Base-by-base conservation (phyloP, 92 coral and sea anemone species). In the Virgularia gustaviana region DNA sequence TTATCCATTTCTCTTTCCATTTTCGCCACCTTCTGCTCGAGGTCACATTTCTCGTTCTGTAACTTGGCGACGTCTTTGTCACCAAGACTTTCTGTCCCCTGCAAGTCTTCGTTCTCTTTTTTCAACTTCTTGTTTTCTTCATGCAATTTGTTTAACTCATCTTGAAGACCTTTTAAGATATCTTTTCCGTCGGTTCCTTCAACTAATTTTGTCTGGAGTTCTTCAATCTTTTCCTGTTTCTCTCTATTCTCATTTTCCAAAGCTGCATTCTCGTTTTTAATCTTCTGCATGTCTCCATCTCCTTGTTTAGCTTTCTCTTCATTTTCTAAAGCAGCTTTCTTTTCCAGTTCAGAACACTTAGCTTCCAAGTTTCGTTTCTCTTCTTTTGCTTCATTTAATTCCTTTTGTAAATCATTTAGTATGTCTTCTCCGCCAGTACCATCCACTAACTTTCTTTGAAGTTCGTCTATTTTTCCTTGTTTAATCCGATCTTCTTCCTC, bases 181-280 rank as follows among this genome's bases (percentile, higher is more conserved):
- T 33, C 67, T 32, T 60, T 45, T 2, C 67, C 67, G 1, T 45
- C 67, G 6, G 67, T 60, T 36, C 67, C 67, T 25, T 60, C 24
- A 11, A 60, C 1, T 45, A 60, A 31, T 45, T 33, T 60, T 15
- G 18, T 3, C 67, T 60, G 67, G n/a, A 60, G 67, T 37, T 60
- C 42, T 2, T 18, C 22, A 11, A 63, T 39, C n/a, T 63, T 10
- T 1, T 63, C 34, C 15, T 19, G 2, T 23, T 63, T 63, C n/a
- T 30, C 70, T 37, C 39, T 13, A 63, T 20, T 63, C 39, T 47
- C 55, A 47, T 25, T 19, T 25, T 79, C 88, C 68, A 81, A 51
- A 7, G 84, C 89, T 20, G 88, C 95, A 2, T 84, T n/a, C 36
- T 77, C 84, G 12, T 88, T 92, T 9, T 73, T 83, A 24, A 90